Percentiles rank a stretch among this genome's conserved stretches.
phyloP scores from a whole-genome alignment of 2,888 invertebrate species.

The Drosophila fulvimacula region DNA sequence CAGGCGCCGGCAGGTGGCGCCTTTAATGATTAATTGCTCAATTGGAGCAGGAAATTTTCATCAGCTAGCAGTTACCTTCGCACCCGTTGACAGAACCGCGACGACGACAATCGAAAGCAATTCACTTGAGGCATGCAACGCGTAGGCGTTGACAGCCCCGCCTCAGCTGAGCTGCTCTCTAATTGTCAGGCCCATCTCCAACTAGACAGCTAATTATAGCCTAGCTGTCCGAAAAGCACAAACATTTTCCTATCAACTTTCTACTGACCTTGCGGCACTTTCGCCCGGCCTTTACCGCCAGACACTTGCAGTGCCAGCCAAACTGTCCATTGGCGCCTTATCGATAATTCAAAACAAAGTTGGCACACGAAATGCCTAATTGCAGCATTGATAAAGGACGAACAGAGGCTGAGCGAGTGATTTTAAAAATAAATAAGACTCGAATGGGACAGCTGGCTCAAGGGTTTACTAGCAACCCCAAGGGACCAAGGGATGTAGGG shows the following conservation, averaged over 20 bases:
- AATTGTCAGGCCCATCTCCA: slow-evolving; percentile 25
- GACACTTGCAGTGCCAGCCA: not conserved
- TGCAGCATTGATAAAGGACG: slow-evolving; percentile 6
- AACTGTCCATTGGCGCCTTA: not conserved
- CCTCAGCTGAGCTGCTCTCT: slow-evolving; percentile 20
- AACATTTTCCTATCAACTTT: slow-evolving; percentile 9
- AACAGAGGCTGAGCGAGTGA: not conserved
- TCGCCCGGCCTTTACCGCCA: too few relatives aligned
- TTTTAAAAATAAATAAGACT: slow-evolving; percentile 3
- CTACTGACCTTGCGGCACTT: slow-evolving; percentile 23
- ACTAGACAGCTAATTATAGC: slow-evolving; percentile 29
- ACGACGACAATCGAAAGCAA: slow-evolving; percentile 25
- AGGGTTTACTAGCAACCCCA: not conserved
- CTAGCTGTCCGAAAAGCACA: not conserved
- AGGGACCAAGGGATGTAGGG: not conserved
- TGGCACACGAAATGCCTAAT: slow-evolving; percentile 15
- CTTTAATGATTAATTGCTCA: slow-evolving; percentile 75
- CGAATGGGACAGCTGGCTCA: not conserved
- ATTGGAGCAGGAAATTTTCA: slow-evolving; percentile 58
- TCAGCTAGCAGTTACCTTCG: not conserved
- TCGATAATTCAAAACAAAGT: slow-evolving; percentile 11
- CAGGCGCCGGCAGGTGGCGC: slow-evolving; percentile 49
- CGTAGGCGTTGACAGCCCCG: slow-evolving; percentile 33
- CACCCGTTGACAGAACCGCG: slow-evolving; percentile 27
- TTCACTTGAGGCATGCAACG: slow-evolving; percentile 17